A percentile compares a stretch with the other conserved stretches of the same genome.
phyloP scores from a whole-genome alignment of 2,888 invertebrate species.

The Hypercompe scribonia region DNA sequence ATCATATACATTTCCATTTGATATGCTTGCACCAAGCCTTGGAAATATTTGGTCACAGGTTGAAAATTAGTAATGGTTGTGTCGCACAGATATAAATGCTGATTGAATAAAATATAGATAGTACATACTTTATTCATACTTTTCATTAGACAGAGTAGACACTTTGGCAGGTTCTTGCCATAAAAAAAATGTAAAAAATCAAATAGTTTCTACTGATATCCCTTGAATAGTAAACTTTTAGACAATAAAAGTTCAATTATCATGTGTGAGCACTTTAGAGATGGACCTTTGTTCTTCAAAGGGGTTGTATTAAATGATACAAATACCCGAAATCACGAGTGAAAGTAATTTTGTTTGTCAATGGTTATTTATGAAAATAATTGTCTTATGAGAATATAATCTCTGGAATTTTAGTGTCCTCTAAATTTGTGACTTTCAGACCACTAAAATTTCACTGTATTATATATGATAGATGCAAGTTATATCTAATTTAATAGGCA shows the following conservation, averaged over 20 bases:
- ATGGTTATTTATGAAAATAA: background rate
- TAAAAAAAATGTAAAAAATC: background rate
- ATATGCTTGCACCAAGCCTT: constrained; percentile 21
- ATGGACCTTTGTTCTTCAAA: background rate
- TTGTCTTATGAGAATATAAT: constrained; percentile 33
- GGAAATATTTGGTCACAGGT: background rate
- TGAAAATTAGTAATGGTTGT: background rate
- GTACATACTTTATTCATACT: too few relatives aligned
- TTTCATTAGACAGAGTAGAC: too few relatives aligned
- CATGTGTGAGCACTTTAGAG: background rate
- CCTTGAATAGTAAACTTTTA: constrained; percentile 1
- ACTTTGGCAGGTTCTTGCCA: too few relatives aligned
- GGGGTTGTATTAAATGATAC: constrained; percentile 3
- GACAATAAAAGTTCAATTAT: constrained; percentile 6
- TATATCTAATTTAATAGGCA: constrained; percentile 56
- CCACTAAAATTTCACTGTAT: constrained; percentile 15
- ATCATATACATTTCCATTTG: constrained; percentile 12
- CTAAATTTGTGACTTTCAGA: constrained; percentile 11
- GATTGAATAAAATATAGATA: too few relatives aligned
- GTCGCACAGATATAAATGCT: too few relatives aligned
- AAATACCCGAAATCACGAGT: background rate
- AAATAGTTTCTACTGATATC: background rate
- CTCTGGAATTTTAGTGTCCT: constrained; percentile 51
- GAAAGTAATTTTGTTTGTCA: background rate
- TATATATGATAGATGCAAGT: constrained; percentile 47